Percentiles rank a stretch among this genome's conserved stretches.
Evolutionary conservation across 2,888 invertebrate genomes (phyloP).

Genomic region (Arge pagana): DNA sequence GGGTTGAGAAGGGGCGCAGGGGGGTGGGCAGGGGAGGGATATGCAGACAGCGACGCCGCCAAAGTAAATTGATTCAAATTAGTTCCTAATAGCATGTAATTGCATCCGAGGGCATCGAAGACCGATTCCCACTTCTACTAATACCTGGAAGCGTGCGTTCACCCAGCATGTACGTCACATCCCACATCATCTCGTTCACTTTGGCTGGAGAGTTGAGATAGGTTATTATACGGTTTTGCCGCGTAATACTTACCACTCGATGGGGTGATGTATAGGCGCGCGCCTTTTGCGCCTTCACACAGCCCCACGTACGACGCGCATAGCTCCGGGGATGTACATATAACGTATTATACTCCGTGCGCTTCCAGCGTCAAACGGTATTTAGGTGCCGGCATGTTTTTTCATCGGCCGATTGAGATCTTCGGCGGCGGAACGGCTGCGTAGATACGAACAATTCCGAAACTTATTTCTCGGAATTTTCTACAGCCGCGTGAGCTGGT

Average conservation of each 20-base stretch:
- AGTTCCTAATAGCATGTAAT: conserved; percentile 56
- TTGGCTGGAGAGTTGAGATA: conserved; percentile 31
- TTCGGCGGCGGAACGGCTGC: too few species aligned
- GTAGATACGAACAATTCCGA: too few species aligned
- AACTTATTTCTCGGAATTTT: too few species aligned
- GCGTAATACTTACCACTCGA: conserved; percentile 57
- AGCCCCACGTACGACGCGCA: conserved; percentile 10
- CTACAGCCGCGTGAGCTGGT: too few species aligned
- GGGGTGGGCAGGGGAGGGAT: conserved; percentile 31
- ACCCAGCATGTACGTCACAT: conserved; percentile 1
- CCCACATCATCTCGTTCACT: not conserved
- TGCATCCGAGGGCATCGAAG: conserved; percentile 28
- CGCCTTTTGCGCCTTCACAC: conserved; percentile 15
- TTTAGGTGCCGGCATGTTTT: conserved; percentile 10
- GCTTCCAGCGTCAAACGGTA: conserved; percentile 21
- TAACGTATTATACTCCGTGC: too few species aligned
- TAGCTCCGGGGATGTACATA: too few species aligned
- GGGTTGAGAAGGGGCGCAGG: conserved; percentile 6
- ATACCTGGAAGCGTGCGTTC: not conserved
- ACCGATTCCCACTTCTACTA: conserved; percentile 19
- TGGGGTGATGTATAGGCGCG: conserved; percentile 42
- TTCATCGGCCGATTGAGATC: too few species aligned
- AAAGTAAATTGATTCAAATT: conserved; percentile 57
- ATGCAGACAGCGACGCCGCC: conserved; percentile 39
- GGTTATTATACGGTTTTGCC: conserved; percentile 53